Conservation (phyloP, 1,140 invertebrate genomes). For the Drosophila malerkotliana region DNA sequence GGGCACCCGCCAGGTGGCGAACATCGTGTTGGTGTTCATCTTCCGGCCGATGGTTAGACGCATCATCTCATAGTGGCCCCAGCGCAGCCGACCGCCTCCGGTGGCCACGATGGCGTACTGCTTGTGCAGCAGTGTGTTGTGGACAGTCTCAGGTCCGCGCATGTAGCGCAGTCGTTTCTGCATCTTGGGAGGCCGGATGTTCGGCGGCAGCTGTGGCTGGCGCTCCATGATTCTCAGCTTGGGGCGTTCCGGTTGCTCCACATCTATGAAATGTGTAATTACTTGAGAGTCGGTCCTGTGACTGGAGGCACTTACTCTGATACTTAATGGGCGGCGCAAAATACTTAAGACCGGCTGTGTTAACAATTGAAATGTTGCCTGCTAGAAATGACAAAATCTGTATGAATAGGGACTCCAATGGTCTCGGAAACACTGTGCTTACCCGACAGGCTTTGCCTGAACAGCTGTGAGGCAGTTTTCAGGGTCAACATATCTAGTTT, state of each 20-base stretch:
- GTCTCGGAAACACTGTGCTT: not conserved
- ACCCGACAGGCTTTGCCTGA: slow-evolving; percentile 50
- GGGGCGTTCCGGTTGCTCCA: slow-evolving; percentile 89
- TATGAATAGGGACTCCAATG: not conserved
- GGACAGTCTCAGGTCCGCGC: slow-evolving; percentile 94
- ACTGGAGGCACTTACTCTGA: slow-evolving; percentile 84
- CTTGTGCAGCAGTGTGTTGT: slow-evolving; percentile 93
- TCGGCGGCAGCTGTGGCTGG: slow-evolving; percentile 88
- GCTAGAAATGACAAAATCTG: slow-evolving; percentile 16
- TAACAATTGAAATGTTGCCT: slow-evolving; percentile 49
- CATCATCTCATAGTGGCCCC: slow-evolving; percentile 95
- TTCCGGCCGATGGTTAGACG: slow-evolving; percentile 88
- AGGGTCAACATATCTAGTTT: slow-evolving; percentile 50
- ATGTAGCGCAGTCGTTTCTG: slow-evolving; percentile 91
- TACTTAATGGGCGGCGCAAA: slow-evolving; percentile 86
- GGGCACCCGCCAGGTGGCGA: slow-evolving; percentile 98
- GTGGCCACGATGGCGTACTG: slow-evolving; percentile 96
- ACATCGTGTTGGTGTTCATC: slow-evolving; percentile 92
- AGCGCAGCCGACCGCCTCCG: slow-evolving; percentile 91
- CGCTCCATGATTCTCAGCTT: slow-evolving; percentile 89
- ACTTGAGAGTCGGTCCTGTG: not conserved
- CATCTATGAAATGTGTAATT: slow-evolving; percentile 84
- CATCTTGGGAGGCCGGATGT: slow-evolving; percentile 91
- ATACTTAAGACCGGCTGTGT: slow-evolving; percentile 86
- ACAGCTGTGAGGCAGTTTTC: slow-evolving; percentile 50